A percentile compares a stretch with the other conserved stretches of the same genome.
Evolutionary conservation across 1,140 invertebrate species (phyloP).

Genomic region (Lithobius niger): DNA sequence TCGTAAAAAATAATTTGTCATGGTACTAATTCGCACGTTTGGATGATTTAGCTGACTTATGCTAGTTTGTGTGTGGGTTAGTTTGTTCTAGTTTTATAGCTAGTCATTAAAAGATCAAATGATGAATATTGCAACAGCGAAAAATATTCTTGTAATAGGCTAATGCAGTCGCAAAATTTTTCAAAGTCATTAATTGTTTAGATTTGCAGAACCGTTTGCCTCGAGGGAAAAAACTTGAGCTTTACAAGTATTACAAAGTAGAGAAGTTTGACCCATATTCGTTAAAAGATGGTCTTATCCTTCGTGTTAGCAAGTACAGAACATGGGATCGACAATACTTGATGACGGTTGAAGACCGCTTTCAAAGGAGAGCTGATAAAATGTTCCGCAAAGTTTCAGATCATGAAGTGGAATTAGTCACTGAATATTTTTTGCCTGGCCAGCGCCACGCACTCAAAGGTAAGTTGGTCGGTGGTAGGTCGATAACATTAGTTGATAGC

Average conservation of each 20-base stretch:
- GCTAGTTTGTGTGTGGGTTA: too few species aligned
- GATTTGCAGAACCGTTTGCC: constrained; percentile 62
- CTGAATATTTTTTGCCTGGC: constrained; percentile 53
- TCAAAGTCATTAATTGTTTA: constrained; percentile 26
- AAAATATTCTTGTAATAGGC: too few species aligned
- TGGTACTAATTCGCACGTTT: too few species aligned
- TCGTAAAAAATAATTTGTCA: too few species aligned
- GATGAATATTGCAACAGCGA: too few species aligned
- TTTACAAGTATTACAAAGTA: constrained; percentile 58
- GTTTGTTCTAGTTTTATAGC: too few species aligned
- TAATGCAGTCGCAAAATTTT: too few species aligned
- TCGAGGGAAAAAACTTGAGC: constrained; percentile 48
- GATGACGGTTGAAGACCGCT: constrained; percentile 49
- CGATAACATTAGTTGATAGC: too few species aligned
- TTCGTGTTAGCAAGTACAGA: constrained; percentile 49
- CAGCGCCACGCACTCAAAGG: constrained; percentile 51
- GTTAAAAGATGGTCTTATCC: constrained; percentile 51
- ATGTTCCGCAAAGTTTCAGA: constrained; percentile 44
- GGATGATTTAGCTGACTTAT: too few species aligned
- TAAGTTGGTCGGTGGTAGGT: too few species aligned
- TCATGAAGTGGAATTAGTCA: constrained; percentile 38
- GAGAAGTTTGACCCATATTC: constrained; percentile 64
- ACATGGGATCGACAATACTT: constrained; percentile 49
- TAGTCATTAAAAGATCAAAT: too few species aligned
- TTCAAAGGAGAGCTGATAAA: constrained; percentile 50